phyloP scores from a whole-genome alignment of 1,140 invertebrate species.

The Halesus radiatus region DNA sequence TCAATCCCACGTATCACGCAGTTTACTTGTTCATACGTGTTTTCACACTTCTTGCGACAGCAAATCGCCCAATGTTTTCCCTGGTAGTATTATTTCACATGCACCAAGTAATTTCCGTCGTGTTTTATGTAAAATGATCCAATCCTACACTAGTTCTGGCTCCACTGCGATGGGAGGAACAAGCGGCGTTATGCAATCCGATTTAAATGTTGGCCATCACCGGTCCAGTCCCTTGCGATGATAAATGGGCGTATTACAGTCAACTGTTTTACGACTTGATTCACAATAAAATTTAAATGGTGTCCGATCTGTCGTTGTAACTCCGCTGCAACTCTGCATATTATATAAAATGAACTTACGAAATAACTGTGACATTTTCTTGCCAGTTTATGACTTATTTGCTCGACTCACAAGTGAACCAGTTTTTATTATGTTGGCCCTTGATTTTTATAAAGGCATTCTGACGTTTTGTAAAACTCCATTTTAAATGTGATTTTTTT shows the following conservation, averaged over 20 bases:
- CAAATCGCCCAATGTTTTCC: not conserved
- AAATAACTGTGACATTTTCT: no score
- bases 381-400: no score
- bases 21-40: not conserved
- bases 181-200: constrained; percentile 5
- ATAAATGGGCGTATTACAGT: not conserved
- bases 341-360: no score
- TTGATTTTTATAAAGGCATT: no score
- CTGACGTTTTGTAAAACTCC: no score
- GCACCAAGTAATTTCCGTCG: not conserved
- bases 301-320: no score
- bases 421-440: no score
- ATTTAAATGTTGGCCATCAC: constrained; percentile 1
- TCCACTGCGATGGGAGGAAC: not conserved
- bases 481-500: no score
- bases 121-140: constrained; percentile 11
- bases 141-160: constrained; percentile 3
- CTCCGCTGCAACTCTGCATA: no score
- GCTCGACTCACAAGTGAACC: no score
- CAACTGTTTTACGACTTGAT: constrained; percentile 5
- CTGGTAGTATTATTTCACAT: not conserved
- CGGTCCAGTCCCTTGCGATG: not conserved
- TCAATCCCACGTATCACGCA: no score
- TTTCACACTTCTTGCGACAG: constrained; percentile 18
- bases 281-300: not conserved